phyloP scores from a whole-genome alignment of 1,140 invertebrate genomes.

The Leptopilina clavipes region DNA sequence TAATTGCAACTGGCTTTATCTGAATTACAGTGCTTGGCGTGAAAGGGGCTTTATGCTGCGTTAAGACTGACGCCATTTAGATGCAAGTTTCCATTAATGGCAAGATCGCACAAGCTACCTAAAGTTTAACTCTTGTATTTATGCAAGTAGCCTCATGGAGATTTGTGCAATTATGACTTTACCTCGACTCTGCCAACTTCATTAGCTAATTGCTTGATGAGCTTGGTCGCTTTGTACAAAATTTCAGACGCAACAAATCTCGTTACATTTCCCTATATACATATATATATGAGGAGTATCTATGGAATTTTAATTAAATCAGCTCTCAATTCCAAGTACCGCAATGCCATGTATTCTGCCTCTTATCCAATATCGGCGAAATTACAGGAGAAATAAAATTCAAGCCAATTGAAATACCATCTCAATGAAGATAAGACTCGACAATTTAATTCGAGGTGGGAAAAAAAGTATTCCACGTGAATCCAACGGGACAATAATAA shows the following conservation, averaged over 20 bases:
- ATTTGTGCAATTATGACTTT: conserved; percentile 24
- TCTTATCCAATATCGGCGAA: background rate
- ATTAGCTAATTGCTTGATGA: conserved; percentile 31
- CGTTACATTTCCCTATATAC: conserved; percentile 8
- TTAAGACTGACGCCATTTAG: conserved; percentile 32
- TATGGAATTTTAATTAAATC: conserved; percentile 19
- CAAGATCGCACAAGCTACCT: conserved; percentile 14
- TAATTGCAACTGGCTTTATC: conserved; percentile 41
- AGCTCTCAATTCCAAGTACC: background rate
- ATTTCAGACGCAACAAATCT: conserved; percentile 3
- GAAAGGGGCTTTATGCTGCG: conserved; percentile 41
- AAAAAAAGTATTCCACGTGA: background rate
- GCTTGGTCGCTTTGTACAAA: conserved; percentile 19
- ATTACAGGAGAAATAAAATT: conserved; percentile 2
- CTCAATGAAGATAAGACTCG: conserved; percentile 24
- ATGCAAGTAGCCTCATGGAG: background rate
- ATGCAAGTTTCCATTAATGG: conserved; percentile 30
- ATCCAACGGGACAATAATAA: conserved; percentile 30
- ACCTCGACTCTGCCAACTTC: conserved; percentile 12
- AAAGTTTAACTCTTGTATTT: conserved; percentile 13
- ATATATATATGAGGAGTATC: too few species aligned
- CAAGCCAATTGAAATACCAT: background rate
- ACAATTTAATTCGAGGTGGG: conserved; percentile 15
- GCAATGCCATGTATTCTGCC: background rate
- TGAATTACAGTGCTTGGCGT: conserved; percentile 42